Evolutionary conservation across 1,140 invertebrate genomes (phyloP).

Genomic region (Teleogryllus occipitalis): DNA sequence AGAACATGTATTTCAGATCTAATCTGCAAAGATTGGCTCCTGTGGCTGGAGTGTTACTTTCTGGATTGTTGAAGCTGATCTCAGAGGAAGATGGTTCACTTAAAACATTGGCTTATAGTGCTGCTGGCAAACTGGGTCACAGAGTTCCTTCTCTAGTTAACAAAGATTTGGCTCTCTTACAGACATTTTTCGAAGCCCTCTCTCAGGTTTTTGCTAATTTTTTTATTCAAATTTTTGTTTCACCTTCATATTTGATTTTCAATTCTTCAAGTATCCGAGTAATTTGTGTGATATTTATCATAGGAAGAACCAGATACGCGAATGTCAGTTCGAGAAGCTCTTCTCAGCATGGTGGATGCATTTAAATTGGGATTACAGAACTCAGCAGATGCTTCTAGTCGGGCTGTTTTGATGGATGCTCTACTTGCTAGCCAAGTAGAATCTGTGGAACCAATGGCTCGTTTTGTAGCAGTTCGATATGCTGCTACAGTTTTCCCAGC

Average conservation of each 20-base stretch:
- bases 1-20: constrained; percentile 28
- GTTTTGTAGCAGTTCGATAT: constrained; percentile 76
- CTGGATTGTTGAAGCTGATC: constrained; percentile 61
- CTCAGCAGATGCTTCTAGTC: not conserved
- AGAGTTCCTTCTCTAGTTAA: constrained; percentile 59
- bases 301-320: constrained; percentile 46
- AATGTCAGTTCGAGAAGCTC: constrained; percentile 57
- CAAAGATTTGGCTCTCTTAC: constrained; percentile 54
- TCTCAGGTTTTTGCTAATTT: constrained; percentile 7
- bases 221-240: not conserved
- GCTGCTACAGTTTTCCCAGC: constrained; percentile 70
- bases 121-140: constrained; percentile 61
- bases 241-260: no score
- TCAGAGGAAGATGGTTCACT: constrained; percentile 44
- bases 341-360: constrained; percentile 59
- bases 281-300: constrained; percentile 7
- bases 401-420: constrained; percentile 39
- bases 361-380: constrained; percentile 25
- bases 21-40: constrained; percentile 32
- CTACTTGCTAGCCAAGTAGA: constrained; percentile 52
- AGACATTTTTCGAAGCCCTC: constrained; percentile 50
- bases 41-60: constrained; percentile 42
- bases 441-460: constrained; percentile 57
- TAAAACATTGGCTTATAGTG: constrained; percentile 62
- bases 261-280: not conserved